Evolutionary conservation across 2,888 invertebrate genomes (phyloP).

Genomic region (Tanytarsus gracilentus): DNA sequence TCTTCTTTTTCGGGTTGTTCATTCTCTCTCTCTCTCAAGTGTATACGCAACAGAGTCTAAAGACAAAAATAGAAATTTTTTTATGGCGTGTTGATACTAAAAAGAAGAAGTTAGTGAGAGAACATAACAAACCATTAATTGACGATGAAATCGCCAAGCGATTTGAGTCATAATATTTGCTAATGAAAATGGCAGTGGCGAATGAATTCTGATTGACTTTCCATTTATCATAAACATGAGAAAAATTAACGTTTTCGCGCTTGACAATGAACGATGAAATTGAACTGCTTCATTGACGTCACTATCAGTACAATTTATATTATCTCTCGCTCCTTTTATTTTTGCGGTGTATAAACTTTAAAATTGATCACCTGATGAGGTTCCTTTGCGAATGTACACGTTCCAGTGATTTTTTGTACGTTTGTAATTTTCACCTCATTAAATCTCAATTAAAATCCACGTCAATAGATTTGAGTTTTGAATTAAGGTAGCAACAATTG

Average conservation of each 20-base stretch:
- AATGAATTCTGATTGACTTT: conserved; percentile 4
- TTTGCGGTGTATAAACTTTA: background rate
- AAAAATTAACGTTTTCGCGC: no score
- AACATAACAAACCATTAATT: background rate
- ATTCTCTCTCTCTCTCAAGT: background rate
- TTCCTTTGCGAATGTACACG: background rate
- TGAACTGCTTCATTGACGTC: background rate
- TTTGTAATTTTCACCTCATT: background rate
- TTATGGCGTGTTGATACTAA: background rate
- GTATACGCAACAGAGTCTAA: background rate
- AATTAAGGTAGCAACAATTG: no score
- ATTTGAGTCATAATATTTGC: background rate
- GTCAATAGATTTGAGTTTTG: background rate
- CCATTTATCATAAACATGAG: conserved; percentile 10
- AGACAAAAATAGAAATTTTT: background rate
- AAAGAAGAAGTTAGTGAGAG: background rate
- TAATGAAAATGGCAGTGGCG: background rate
- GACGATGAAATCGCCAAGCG: no score
- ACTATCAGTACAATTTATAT: background rate
- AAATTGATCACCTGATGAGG: conserved; percentile 11
- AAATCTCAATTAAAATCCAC: background rate
- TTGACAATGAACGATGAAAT: background rate
- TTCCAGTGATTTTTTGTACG: background rate
- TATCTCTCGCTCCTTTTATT: background rate
- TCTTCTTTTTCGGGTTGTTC: no score